Percentiles rank a stretch among this genome's conserved stretches.
Evolutionary conservation across 2,113 vertebrate genomes (phyloP).

Genomic region (Xenus cinereus): DNA sequence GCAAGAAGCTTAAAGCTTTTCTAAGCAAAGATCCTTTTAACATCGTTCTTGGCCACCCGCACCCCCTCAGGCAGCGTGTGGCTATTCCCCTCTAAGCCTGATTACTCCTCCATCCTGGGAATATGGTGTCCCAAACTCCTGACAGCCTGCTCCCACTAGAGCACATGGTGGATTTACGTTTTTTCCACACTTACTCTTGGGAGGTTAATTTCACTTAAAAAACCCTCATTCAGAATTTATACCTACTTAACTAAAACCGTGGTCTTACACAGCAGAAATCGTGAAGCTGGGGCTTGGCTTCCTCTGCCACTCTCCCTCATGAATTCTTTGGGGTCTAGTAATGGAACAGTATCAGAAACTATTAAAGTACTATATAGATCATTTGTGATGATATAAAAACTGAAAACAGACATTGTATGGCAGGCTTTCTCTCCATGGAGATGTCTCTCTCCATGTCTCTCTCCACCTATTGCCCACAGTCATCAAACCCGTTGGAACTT

Average conservation of each 20-base stretch:
- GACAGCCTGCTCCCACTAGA: not conserved
- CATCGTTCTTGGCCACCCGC: not conserved
- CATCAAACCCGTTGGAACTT: rapidly evolving
- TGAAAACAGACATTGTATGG: not conserved
- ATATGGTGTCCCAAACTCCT: not conserved
- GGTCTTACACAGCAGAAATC: not conserved
- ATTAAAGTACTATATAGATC: not conserved
- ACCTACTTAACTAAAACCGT: not conserved
- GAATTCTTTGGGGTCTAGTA: not conserved
- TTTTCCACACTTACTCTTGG: not conserved
- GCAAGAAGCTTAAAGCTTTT: not conserved
- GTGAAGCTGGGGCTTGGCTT: not conserved
- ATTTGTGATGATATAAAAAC: not conserved
- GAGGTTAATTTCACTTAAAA: not conserved
- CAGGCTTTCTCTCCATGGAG: not conserved
- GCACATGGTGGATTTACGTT: not conserved
- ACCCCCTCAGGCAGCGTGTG: rapidly evolving
- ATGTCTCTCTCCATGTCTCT: not conserved
- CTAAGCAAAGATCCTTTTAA: not conserved
- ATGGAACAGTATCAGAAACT: not conserved
- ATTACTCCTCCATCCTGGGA: not conserved
- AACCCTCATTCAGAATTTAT: not conserved
- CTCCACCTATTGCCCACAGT: not conserved
- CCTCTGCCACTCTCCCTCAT: not conserved
- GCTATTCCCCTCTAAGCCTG: not conserved